These are phyloP conservation scores for Osmerus eperlanus DNA, from an alignment of 2,113 vertebrate genomes.

Conservation along the genomic window DNA sequence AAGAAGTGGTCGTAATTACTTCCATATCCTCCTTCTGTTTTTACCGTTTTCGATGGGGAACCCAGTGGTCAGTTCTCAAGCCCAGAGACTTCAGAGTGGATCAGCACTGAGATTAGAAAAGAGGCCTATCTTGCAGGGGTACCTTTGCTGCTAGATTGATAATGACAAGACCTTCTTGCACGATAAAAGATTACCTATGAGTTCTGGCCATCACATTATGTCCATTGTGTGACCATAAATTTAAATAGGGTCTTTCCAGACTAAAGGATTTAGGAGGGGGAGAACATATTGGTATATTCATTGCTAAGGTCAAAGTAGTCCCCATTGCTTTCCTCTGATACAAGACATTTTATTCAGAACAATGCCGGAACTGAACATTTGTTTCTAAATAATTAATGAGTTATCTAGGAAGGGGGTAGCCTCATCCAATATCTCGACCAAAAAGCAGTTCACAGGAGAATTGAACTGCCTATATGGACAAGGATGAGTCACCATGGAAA, in stretches of 20 bases:
- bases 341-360: not conserved
- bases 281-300: not conserved
- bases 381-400: too few species aligned
- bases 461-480: too few species aligned
- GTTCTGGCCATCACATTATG: too few species aligned
- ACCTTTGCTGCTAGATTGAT: slow-evolving; percentile 58
- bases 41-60: slow-evolving; percentile 24
- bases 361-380: too few species aligned
- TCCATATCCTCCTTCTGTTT: slow-evolving; percentile 46
- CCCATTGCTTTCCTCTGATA: not conserved
- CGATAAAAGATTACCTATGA: slow-evolving; percentile 13
- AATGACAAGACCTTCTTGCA: slow-evolving; percentile 57
- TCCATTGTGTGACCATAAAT: too few species aligned
- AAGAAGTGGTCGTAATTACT: slow-evolving; percentile 62
- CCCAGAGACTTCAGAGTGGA: slow-evolving; percentile 59
- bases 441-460: too few species aligned
- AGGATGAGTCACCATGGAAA: too few species aligned
- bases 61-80: slow-evolving; percentile 29
- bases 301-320: not conserved
- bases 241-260: too few species aligned
- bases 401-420: not conserved
- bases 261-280: too few species aligned
- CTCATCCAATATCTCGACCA: not conserved
- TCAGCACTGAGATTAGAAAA: slow-evolving; percentile 52
- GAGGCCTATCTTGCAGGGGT: slow-evolving; percentile 43